These are phyloP conservation scores for Muscicapa striata DNA, from an alignment of 2,797 vertebrate genomes.

Conservation along the genomic window DNA sequence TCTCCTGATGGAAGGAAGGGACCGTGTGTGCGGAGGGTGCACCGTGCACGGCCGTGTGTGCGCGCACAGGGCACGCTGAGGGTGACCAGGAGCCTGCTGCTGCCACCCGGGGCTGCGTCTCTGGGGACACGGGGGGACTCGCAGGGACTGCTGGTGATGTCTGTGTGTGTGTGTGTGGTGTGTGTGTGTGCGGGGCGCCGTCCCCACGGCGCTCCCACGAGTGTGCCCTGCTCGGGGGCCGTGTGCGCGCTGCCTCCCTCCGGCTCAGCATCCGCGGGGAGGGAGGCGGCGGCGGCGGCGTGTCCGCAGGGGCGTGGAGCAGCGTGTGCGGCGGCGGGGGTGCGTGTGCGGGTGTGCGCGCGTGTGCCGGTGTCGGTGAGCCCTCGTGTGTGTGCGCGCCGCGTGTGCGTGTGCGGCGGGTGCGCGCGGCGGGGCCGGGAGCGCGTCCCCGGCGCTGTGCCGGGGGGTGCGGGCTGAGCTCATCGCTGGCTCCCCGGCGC, in stretches of 20 bases:
- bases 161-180: not conserved
- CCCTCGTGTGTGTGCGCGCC: not conserved
- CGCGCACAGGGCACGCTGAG: not conserved
- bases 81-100: too few species aligned
- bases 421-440: constrained; percentile 45
- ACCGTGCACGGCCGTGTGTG: accelerated
- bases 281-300: not conserved
- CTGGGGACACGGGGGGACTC: too few species aligned
- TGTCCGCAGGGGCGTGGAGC: not conserved
- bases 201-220: not conserved
- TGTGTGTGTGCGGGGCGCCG: accelerated
- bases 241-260: not conserved
- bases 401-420: not conserved
- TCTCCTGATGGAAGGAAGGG: too few species aligned
- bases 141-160: not conserved
- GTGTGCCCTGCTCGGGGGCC: not conserved
- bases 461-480: constrained; percentile 65
- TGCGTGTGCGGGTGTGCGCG: not conserved
- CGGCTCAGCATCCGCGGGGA: not conserved
- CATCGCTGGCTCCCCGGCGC: constrained; percentile 68
- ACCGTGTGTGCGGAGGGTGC: accelerated
- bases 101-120: not conserved
- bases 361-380: not conserved
- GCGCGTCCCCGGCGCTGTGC: constrained; percentile 57
- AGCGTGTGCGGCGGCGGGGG: not conserved